Base-by-base conservation (phyloP, 2,797 vertebrate species). In the Rhinatrema bivittatum region DNA sequence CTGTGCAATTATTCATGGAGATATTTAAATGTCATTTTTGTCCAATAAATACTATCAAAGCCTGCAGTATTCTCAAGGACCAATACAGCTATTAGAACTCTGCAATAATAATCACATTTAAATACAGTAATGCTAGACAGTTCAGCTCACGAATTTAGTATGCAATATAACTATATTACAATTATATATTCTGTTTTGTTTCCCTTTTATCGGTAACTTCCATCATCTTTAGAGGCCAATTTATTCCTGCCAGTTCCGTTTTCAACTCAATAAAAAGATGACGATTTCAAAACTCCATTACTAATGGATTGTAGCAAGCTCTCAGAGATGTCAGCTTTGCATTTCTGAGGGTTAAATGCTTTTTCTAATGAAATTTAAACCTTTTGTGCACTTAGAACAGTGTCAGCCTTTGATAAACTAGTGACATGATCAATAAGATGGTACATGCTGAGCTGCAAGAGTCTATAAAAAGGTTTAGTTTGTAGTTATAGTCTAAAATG, bases 371-470 rank as follows among this genome's bases (percentile, higher is more conserved):
- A 65, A 59, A 46, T 36, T 15, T 31, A 53, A 69, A 45, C 46
- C 46, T 50, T 39, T 1, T 0, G 22, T 50, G 42, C 5, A 12
- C 36, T 24, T 38, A 46, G 36, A 59, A 68, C 11, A 46, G 25
- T 13, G 21, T 34, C 16, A 46, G 38, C 29, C 44, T 62, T 45
- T 70, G 46, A 70, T 57, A 46, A 67, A 60, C 50, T 60, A 58
- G 44, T 54, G 50, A 40, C 32, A 32, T 50, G 59, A 73, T 62
- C 62, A 61, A 57, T 69, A 68, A 65, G 76, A 65, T 34, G 29
- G 46, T 31, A 60, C 39, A 36, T 8, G n/a, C 43, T 40, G 28
- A 20, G 25, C 39, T 51, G 45, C 39, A 67, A 43, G 32, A 5
- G 9, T 41, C 35, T 61, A 49, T 64, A 62, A 18, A 50, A 26